Base-by-base conservation (phyloP, 35 echinoderm and acorn worm genomes). In the Heliocidaris erythrogramma region DNA sequence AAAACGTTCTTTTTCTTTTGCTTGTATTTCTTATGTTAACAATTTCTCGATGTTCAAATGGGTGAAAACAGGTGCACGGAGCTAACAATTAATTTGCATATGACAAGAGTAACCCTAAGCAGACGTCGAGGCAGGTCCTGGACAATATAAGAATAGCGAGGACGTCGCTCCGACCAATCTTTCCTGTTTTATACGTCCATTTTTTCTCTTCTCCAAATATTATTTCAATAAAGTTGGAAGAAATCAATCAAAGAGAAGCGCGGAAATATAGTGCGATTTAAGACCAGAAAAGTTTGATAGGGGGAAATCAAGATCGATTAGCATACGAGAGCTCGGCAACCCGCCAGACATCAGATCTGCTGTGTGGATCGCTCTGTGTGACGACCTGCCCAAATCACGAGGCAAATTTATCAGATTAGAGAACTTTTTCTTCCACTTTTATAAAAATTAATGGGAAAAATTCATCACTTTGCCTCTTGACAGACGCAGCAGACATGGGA, bases 1-100 rank as follows among this genome's bases (percentile, higher is more conserved):
- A 49, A 92, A 30, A 32, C 50, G 31, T 49, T 92, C 91, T 59
- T 48, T 52, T 92, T 92, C 48, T 92, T 59, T 29, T 21, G 31
- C 49, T 92, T 59, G 24, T 59, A 48, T 92, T 48, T 92, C 48
- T 59, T 92, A 92, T 59, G 91, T 92, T 92, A 92, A 92, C 91
- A 92, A 92, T 92, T 92, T 92, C 87, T 92, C 91, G 29, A 92
- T 48, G 91, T 59, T 48, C 48, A 92, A 92, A 92, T 92, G 91
- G 48, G 65, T 30, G 49, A 59, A 92, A 92, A 92, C 91, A 92
- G 91, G 91, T 92, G 91, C 91, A 92, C 29, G 48, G 91, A 59
- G 91, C 91, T 30, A 52, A 92, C 91, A 92, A 92, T 92, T 92
- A 92, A 92, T 92, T 92, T 92, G 91, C 91, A 92, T 92, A 92